These are phyloP conservation scores for Margarornis squamiger DNA, from an alignment of 2,797 vertebrate genomes.

Conservation along the genomic window DNA sequence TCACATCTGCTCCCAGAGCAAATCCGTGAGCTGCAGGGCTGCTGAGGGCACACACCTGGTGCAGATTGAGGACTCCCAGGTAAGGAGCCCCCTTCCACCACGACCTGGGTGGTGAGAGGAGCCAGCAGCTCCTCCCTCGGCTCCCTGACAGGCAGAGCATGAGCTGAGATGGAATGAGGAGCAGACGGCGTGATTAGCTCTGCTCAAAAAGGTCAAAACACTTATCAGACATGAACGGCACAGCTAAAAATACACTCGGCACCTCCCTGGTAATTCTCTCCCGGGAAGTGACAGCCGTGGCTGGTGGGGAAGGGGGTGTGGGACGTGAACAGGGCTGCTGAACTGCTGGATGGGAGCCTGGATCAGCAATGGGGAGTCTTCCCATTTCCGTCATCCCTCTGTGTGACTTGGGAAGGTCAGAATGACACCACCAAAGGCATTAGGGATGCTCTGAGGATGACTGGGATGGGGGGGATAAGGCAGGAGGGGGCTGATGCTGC, in stretches of 20 bases:
- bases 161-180: slow-evolving; percentile 26
- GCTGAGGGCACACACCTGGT: not conserved
- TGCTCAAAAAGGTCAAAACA: slow-evolving; percentile 68
- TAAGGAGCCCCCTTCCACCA: not conserved
- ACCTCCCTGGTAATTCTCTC: slow-evolving; percentile 63
- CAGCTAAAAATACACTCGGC: slow-evolving; percentile 63
- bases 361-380: not conserved
- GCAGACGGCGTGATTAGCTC: slow-evolving; percentile 48
- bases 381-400: not conserved
- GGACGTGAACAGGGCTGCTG: not conserved
- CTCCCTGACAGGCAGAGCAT: slow-evolving; percentile 7
- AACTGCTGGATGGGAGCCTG: not conserved
- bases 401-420: not conserved
- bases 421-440: not conserved
- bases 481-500: not conserved
- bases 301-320: not conserved
- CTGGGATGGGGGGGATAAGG: not conserved
- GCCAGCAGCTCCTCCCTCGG: not conserved
- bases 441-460: not conserved
- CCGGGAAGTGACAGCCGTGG: not conserved
- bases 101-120: rapidly evolving
- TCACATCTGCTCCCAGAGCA: rapidly evolving
- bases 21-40: not conserved
- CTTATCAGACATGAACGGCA: slow-evolving; percentile 41
- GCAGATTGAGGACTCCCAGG: not conserved